Evolutionary conservation across 2,797 vertebrate species (phyloP).

Genomic region (Poecilia gillii): DNA sequence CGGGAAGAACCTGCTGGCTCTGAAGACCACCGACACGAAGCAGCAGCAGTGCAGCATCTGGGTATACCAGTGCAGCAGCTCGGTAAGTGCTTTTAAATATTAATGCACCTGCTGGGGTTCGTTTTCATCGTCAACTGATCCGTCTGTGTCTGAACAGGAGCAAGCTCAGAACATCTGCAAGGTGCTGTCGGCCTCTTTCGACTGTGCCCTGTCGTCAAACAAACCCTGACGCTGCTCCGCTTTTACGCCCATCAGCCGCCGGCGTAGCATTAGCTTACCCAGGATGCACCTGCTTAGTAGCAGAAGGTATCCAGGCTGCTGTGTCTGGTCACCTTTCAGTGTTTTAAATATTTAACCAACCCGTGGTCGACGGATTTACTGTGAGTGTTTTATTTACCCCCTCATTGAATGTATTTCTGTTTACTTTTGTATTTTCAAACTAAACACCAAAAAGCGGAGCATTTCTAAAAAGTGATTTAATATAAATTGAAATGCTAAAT

Average conservation of each 20-base stretch:
- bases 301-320: neutral
- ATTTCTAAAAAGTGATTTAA: neutral
- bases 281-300: neutral
- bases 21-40: constrained; percentile 90
- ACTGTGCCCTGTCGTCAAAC: constrained; percentile 88
- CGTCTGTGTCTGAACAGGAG: constrained; percentile 79
- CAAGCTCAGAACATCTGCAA: constrained; percentile 98
- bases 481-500: constrained; percentile 41
- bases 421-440: neutral
- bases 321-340: neutral
- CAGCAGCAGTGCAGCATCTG: constrained; percentile 92
- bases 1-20: constrained; percentile 92
- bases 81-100: constrained; percentile 81
- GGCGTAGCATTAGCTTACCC: neutral
- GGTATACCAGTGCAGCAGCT: constrained; percentile 95
- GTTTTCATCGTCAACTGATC: neutral
- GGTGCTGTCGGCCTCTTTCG: constrained; percentile 92
- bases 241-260: neutral
- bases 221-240: constrained; percentile 84
- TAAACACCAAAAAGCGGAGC: neutral
- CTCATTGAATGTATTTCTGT: neutral
- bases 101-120: neutral
- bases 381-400: constrained; percentile 27
- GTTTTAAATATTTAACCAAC: neutral
- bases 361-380: constrained; percentile 7